Conservation (phyloP, 92 coral and sea anemone species). For the Virgularia gustaviana region DNA sequence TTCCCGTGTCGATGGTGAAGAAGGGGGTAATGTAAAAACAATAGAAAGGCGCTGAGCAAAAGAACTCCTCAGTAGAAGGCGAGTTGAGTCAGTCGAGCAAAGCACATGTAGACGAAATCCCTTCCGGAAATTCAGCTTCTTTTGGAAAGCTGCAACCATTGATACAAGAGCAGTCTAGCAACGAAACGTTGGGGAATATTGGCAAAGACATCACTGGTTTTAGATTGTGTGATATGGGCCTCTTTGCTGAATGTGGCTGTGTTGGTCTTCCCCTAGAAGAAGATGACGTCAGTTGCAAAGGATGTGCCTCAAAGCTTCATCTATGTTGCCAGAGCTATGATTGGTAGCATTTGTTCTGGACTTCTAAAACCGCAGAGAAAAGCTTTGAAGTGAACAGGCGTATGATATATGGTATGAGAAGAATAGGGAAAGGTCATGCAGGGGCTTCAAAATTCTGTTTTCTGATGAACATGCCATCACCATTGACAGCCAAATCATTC, state of each 20-base stretch:
- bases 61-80: not conserved
- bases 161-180: not conserved
- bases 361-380: conserved; percentile 26
- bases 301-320: conserved; percentile 49
- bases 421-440: conserved; percentile 51
- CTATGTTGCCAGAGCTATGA: conserved; percentile 48
- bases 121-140: conserved; percentile 26
- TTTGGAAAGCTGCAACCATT: conserved; percentile 11
- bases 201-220: conserved; percentile 22
- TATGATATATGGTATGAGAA: conserved; percentile 47
- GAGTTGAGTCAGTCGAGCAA: no score
- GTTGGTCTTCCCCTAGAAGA: conserved; percentile 22
- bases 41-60: not conserved
- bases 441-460: conserved; percentile 61
- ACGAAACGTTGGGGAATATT: not conserved
- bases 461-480: conserved; percentile 60
- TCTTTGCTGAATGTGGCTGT: conserved; percentile 50
- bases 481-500: conserved; percentile 50
- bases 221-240: conserved; percentile 49
- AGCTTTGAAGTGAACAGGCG: conserved; percentile 53
- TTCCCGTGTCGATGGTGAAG: conserved; percentile 6
- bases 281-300: conserved; percentile 36
- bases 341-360: conserved; percentile 39
- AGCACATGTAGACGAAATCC: not conserved
- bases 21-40: not conserved